phyloP scores from a whole-genome alignment of 1,140 invertebrate genomes.

The Capitella teleta region DNA sequence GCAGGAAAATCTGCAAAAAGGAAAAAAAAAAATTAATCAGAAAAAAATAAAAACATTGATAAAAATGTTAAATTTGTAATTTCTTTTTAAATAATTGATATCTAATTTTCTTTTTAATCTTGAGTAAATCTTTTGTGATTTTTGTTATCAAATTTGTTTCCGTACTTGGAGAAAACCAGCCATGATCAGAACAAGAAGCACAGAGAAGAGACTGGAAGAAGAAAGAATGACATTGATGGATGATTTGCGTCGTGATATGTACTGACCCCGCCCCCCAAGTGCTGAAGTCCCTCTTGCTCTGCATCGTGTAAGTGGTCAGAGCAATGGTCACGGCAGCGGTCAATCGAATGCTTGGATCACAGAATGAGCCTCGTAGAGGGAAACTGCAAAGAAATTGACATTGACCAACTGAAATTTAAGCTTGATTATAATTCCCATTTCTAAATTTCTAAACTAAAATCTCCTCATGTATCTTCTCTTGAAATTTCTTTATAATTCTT shows the following conservation, averaged over 20 bases:
- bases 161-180: conserved; percentile 51
- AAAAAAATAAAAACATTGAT: neutral
- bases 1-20: conserved; percentile 50
- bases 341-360: conserved; percentile 63
- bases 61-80: neutral
- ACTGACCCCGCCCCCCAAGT: conserved; percentile 48
- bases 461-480: no score
- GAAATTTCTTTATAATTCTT: no score
- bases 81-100: neutral
- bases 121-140: neutral
- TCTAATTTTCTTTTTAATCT: no score
- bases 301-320: conserved; percentile 65
- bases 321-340: conserved; percentile 59
- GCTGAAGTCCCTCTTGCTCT: conserved; percentile 70
- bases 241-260: neutral
- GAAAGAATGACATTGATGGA: neutral
- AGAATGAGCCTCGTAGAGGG: conserved; percentile 56
- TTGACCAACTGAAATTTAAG: neutral
- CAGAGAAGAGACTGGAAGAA: conserved; percentile 55
- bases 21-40: no score
- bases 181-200: conserved; percentile 56
- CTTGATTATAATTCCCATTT: no score
- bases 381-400: conserved; percentile 43
- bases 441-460: no score
- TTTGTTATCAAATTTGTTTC: neutral